Evolutionary conservation across 2,113 vertebrate species (phyloP).

Genomic region (Excalfactoria chinensis): DNA sequence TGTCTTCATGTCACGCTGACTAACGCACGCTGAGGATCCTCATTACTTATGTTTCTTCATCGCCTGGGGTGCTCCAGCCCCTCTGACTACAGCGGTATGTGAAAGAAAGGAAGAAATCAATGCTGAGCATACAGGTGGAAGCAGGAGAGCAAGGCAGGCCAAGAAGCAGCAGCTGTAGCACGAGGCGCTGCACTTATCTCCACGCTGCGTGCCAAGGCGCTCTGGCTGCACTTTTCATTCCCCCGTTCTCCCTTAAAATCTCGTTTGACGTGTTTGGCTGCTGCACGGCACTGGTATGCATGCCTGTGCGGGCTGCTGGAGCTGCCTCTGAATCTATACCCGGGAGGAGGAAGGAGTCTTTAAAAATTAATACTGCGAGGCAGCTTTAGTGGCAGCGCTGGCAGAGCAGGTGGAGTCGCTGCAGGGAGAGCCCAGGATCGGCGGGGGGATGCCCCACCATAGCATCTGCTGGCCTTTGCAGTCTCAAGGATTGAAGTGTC

Average conservation of each 20-base stretch:
- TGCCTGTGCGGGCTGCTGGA: conserved; percentile 47
- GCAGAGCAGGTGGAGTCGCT: conserved; percentile 3
- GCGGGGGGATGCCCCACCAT: background rate
- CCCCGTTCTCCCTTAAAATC: conserved; percentile 43
- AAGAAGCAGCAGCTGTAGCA: conserved; percentile 15
- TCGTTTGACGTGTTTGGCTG: conserved; percentile 27
- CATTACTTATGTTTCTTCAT: conserved; percentile 65
- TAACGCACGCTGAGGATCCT: conserved; percentile 47
- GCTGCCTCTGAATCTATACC: conserved; percentile 56
- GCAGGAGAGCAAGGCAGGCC: conserved; percentile 4
- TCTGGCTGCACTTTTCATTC: conserved; percentile 35
- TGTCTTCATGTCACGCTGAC: conserved; percentile 59
- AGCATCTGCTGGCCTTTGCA: background rate
- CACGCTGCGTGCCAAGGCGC: background rate
- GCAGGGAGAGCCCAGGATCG: background rate
- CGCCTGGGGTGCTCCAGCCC: conserved; percentile 63
- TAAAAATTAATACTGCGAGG: conserved; percentile 67
- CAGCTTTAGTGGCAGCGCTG: conserved; percentile 53
- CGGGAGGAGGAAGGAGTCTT: conserved; percentile 55
- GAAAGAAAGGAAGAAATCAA: conserved; percentile 41
- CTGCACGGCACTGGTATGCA: background rate
- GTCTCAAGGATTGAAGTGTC: background rate
- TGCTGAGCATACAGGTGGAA: conserved; percentile 48
- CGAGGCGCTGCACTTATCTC: background rate
- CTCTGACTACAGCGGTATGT: background rate